Evolutionary conservation across 2,888 invertebrate genomes (phyloP).

Genomic region (Xestobium rufovillosum): DNA sequence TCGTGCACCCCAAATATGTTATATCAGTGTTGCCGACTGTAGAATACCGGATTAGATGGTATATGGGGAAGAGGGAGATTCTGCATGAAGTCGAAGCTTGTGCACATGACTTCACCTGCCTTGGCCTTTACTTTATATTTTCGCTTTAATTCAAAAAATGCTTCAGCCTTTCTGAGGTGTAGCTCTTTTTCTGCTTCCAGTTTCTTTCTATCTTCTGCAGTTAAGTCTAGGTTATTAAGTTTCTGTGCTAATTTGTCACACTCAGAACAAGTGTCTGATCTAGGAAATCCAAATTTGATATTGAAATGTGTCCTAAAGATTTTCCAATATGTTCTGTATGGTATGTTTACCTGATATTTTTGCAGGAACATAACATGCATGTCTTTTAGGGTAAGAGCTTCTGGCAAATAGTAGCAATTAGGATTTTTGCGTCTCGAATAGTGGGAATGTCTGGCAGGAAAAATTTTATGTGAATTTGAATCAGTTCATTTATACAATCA

Average conservation of each 20-base stretch:
- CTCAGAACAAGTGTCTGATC: slow-evolving; percentile 4
- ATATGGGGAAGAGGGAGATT: slow-evolving; percentile 1
- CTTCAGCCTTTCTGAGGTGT: neutral
- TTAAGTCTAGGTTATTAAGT: neutral
- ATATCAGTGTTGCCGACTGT: neutral
- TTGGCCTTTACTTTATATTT: slow-evolving; percentile 10
- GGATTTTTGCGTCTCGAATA: slow-evolving; percentile 4
- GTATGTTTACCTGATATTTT: neutral
- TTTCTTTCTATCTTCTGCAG: neutral
- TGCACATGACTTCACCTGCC: neutral
- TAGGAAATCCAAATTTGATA: slow-evolving; percentile 7
- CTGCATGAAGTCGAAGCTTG: slow-evolving; percentile 1
- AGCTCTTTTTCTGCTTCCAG: neutral
- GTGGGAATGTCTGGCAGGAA: slow-evolving; percentile 5
- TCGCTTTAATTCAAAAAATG: neutral
- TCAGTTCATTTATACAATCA: neutral
- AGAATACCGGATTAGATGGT: neutral
- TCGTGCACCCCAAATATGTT: neutral
- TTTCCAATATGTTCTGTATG: slow-evolving; percentile 3
- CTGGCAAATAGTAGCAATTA: neutral
- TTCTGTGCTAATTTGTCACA: slow-evolving; percentile 5
- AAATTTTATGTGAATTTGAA: slow-evolving; percentile 2
- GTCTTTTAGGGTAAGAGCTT: slow-evolving; percentile 4
- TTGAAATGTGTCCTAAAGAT: slow-evolving; percentile 2
- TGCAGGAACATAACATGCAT: slow-evolving; percentile 3